These are phyloP conservation scores for Microhierax caerulescens DNA, from an alignment of 2,797 vertebrate genomes.

Conservation along the genomic window DNA sequence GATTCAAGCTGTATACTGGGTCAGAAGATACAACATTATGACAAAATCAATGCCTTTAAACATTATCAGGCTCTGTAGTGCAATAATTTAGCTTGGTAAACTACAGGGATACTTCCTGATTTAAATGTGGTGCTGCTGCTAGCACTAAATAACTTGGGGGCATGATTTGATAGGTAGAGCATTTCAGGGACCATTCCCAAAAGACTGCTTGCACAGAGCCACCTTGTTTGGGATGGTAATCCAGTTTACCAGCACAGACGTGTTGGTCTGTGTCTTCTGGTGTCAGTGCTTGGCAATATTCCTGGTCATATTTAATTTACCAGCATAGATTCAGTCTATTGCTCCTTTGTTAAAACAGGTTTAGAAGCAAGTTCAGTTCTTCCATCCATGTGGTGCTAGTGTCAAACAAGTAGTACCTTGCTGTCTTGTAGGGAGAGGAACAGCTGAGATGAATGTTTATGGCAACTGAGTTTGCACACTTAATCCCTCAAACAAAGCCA, in stretches of 20 bases:
- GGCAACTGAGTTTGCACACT: not conserved
- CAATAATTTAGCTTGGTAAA: not conserved
- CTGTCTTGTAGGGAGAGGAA: not conserved
- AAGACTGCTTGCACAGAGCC: not conserved
- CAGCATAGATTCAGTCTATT: not conserved
- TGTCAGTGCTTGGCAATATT: not conserved
- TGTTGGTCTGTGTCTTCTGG: not conserved
- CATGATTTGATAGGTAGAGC: not conserved
- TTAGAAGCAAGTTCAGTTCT: not conserved
- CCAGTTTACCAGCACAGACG: not conserved
- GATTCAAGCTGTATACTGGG: not conserved
- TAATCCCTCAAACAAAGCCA: not conserved
- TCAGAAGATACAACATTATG: not conserved
- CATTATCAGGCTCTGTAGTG: not conserved
- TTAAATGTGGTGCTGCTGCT: not conserved
- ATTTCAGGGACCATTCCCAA: not conserved
- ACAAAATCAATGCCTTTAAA: not conserved
- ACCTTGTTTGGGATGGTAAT: not conserved
- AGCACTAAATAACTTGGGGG: not conserved
- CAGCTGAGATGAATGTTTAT: not conserved
- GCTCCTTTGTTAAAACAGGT: not conserved
- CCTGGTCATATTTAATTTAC: not conserved
- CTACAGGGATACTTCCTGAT: not conserved
- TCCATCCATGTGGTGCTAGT: not conserved
- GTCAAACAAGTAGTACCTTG: not conserved